These are phyloP conservation scores for Thymelicus lineola DNA, from an alignment of 2,888 invertebrate genomes.

Conservation along the genomic window DNA sequence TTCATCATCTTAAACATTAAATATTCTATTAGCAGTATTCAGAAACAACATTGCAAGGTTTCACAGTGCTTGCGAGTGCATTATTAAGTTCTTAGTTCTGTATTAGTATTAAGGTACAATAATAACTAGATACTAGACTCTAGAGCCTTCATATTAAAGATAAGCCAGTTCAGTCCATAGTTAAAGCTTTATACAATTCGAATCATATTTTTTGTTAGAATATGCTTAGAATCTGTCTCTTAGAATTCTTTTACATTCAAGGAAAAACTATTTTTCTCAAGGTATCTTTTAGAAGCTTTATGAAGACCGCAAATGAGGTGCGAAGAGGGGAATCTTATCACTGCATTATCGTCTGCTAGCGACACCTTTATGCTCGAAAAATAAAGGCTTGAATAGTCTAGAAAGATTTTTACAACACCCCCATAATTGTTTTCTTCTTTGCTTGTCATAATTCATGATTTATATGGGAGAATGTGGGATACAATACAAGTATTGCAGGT, in stretches of 20 bases:
- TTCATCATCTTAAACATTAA: no score
- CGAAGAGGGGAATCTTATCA: conserved; percentile 29
- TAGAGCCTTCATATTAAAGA: no score
- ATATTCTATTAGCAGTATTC: no score
- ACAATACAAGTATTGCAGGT: no score
- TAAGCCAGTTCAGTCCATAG: background rate
- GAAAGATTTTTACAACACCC: background rate
- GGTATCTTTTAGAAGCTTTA: conserved; percentile 28
- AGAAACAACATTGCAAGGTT: no score
- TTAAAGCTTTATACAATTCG: background rate
- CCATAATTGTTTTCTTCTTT: conserved; percentile 15
- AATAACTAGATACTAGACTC: no score
- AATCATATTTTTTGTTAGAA: conserved; percentile 13
- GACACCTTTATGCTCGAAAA: conserved; percentile 35
- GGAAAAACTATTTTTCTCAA: conserved; percentile 31
- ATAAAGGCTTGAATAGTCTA: conserved; percentile 26
- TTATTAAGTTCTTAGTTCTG: no score
- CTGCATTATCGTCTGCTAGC: conserved; percentile 34
- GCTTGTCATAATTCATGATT: background rate
- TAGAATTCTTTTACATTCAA: conserved; percentile 20
- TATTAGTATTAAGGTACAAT: no score
- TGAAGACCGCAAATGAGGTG: conserved; percentile 30
- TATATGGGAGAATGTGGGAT: no score
- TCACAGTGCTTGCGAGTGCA: no score
- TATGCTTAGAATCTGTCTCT: conserved; percentile 11